Evolutionary conservation across 1,140 invertebrate species (phyloP), one percentile per base, ranked within the genome.

Genomic region (Drosophila arizonae): DNA sequence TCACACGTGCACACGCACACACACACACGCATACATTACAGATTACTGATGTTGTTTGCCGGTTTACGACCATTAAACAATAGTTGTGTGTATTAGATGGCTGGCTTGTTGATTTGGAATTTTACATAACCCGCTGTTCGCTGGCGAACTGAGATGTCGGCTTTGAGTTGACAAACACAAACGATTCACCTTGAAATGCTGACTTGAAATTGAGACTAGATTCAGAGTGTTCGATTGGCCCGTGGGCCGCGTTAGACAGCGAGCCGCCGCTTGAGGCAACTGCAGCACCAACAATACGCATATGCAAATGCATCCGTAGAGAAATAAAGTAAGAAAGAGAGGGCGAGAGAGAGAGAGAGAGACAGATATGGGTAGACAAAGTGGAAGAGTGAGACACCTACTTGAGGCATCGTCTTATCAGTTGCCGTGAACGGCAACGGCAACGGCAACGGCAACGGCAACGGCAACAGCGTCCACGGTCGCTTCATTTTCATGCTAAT

Each of bases 401-500:
- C 28, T 6, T 13, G 36, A 21, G 58, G 5, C 50, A 24, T 26
- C 36, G 11, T 51, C 55, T 79, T 79, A 79, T 79, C 60, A 71
- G 60, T 33, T 24, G 21, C 21, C 21, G 21, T 24, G 33, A 17
- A 28, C 17, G 17, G 17, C 17, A 17, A 17, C 17, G 17, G 17
- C 43, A 17, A 28, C 17, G 17, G 17, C 17, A 17, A 17, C 17
- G 17, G 17, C 43, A 17, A 28, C 64, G 33, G 39, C 57, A 17
- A 17, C 43, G 17, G 17, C 43, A 46, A 21, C 43, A 17, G 43
- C 43, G 15, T 17, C 43, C 46, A 56, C 55, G 55, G 56, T 62
- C 74, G 65, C 43, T 55, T 65, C 75, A 87, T 86, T 86, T 87
- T 87, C 63, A 86, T 86, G 81, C 76, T 87, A 86, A 86, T 87